phyloP scores from a whole-genome alignment of 23 tunicate genomes.

The Styela plicata region DNA sequence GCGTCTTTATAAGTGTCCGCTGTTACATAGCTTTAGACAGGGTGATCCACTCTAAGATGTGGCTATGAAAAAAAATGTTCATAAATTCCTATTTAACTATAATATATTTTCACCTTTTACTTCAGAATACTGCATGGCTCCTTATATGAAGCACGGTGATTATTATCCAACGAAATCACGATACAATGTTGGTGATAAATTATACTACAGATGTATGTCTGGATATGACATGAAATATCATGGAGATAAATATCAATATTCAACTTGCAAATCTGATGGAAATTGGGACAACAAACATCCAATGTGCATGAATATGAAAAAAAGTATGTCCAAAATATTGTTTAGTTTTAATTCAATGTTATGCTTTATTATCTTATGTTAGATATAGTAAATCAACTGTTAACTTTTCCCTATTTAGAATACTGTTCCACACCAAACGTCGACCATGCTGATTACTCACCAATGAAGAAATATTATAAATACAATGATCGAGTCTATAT shows the following conservation, averaged over 20 bases:
- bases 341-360: neutral
- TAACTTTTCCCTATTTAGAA: neutral
- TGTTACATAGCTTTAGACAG: no score
- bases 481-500: conserved; percentile 7
- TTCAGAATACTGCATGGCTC: conserved; percentile 36
- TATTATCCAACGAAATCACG: neutral
- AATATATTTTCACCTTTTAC: neutral
- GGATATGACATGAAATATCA: neutral
- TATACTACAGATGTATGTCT: conserved; percentile 10
- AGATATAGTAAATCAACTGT: no score
- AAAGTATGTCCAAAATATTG: conserved; percentile 9
- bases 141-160: conserved; percentile 16
- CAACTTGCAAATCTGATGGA: conserved; percentile 18
- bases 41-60: no score
- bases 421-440: conserved; percentile 10
- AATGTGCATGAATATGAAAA: neutral
- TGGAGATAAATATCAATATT: neutral
- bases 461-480: conserved; percentile 9
- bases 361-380: no score
- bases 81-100: no score
- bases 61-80: no score
- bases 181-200: conserved; percentile 19
- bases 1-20: no score
- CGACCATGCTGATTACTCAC: conserved; percentile 7
- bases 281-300: conserved; percentile 26